Base-by-base conservation (phyloP, 2,797 vertebrate species). In the Silurus lanzhouensis region DNA sequence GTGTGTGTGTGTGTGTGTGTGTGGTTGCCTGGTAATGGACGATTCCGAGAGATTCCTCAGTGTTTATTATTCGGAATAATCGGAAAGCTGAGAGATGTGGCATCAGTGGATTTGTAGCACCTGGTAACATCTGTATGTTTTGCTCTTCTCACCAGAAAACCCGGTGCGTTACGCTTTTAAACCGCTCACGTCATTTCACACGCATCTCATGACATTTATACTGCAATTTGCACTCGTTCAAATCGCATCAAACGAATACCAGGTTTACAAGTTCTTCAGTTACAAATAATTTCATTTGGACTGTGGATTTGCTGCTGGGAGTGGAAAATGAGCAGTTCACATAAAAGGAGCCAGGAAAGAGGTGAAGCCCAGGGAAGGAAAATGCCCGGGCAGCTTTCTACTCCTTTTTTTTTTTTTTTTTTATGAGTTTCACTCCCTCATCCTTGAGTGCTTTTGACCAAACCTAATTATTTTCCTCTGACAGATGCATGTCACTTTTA, bases 11-110 rank as follows among this genome's bases (percentile, higher is more conserved):
- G 55, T 60, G 46, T 15, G 71, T 57, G 76, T 19, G 20, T 61
- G 77, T 66, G 15, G 58, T 83, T 70, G 63, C 20, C 78, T 82
- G 87, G 85, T 88, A 66, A 79, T 70, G 82, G 81, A 78, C 31
- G 78, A 86, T 86, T 72, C 57, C 71, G 70, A 74, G 85, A 83
- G 86, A 88, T 89, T 83, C 74, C 86, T 86, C 25, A 19, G 5
- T 48, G 78, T 83, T 88, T 87, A 86, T 91, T 90, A 89, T 89
- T 22, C 71, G 61, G 88, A 87, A 90, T 89, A 90, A 90, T 75
- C 71, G 64, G 79, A 89, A 88, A 86, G 79, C 77, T 64, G 48
- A 88, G 88, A 61, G 82, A 82, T 84, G 88, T 92, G 89, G 85
- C 89, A 72, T 90, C 90, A 87, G 81, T 46, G 20, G 13, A 27